These are phyloP conservation scores for Pampus argenteus DNA, from an alignment of 2,797 vertebrate species.

Conservation along the genomic window DNA sequence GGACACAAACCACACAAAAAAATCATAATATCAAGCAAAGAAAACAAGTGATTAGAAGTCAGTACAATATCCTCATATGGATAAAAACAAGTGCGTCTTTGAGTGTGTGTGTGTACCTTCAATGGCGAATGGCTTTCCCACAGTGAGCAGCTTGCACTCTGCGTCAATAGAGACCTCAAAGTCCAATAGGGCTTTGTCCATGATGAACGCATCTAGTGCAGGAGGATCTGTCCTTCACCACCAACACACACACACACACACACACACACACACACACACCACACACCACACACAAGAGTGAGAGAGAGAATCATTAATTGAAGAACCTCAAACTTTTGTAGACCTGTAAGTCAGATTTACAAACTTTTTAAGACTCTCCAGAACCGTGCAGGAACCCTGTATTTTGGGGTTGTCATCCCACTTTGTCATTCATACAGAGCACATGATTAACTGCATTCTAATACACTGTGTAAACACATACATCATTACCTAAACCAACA, in stretches of 20 bases:
- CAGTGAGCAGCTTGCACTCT: slow-evolving; percentile 94
- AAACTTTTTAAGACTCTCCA: slow-evolving; percentile 14
- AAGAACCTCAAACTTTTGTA: slow-evolving; percentile 25
- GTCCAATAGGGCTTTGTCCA: slow-evolving; percentile 97
- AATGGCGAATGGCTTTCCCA: slow-evolving; percentile 96
- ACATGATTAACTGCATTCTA: slow-evolving; percentile 72
- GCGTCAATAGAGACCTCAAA: slow-evolving; percentile 97
- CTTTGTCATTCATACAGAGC: slow-evolving; percentile 64
- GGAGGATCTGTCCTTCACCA: slow-evolving; percentile 93
- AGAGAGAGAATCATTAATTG: slow-evolving; percentile 56
- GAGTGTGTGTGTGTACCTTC: slow-evolving; percentile 85
- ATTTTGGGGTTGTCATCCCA: slow-evolving; percentile 38
- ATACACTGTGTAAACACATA: slow-evolving; percentile 75
- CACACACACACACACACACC: slow-evolving; percentile 25
- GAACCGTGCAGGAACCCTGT: background rate
- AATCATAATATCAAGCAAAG: background rate
- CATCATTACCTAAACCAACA: slow-evolving; percentile 77
- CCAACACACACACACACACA: slow-evolving; percentile 60
- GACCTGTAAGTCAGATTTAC: slow-evolving; percentile 40
- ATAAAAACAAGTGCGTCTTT: background rate
- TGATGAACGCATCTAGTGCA: slow-evolving; percentile 95
- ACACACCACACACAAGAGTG: slow-evolving; percentile 26
- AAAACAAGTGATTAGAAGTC: background rate
- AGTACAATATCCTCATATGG: slow-evolving; percentile 7
- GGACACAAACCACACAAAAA: background rate